Evolutionary conservation across 2,113 vertebrate genomes (phyloP).

Genomic region (Corythaixoides concolor): DNA sequence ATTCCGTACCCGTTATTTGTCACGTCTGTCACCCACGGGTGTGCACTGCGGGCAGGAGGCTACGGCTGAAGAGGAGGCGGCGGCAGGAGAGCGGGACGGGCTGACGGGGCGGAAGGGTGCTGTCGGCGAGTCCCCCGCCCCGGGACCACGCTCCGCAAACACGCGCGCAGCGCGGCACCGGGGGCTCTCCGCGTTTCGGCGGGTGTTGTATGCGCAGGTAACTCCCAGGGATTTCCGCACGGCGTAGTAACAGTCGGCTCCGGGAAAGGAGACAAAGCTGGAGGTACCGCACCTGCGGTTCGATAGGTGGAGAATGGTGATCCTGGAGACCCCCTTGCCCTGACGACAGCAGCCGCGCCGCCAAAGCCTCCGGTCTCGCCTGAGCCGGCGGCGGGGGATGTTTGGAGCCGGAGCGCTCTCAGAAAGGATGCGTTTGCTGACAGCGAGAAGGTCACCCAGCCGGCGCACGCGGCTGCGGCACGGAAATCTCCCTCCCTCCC

Average conservation of each 20-base stretch:
- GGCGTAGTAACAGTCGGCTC: neutral
- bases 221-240: neutral
- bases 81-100: neutral
- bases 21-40: neutral
- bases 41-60: neutral
- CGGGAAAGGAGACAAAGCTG: conserved; percentile 13
- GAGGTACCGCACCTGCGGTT: conserved; percentile 19
- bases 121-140: neutral
- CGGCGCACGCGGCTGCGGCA: neutral
- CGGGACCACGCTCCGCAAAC: neutral
- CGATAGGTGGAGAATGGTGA: conserved; percentile 47
- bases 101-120: neutral
- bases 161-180: neutral
- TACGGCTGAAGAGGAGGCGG: neutral
- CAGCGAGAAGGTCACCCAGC: conserved; percentile 60
- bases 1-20: neutral
- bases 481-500: neutral
- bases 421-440: conserved; percentile 58
- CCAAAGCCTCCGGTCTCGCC: conserved; percentile 47
- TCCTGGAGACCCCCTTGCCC: conserved; percentile 54
- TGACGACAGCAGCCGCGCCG: neutral
- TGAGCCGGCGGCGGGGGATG: conserved; percentile 27
- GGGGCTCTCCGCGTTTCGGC: neutral
- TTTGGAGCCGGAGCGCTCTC: neutral
- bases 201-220: neutral